A percentile compares a stretch with the other conserved stretches of the same genome.
Conservation (phyloP, 2,888 invertebrate genomes). For the Ramazzottius varieornatus region DNA sequence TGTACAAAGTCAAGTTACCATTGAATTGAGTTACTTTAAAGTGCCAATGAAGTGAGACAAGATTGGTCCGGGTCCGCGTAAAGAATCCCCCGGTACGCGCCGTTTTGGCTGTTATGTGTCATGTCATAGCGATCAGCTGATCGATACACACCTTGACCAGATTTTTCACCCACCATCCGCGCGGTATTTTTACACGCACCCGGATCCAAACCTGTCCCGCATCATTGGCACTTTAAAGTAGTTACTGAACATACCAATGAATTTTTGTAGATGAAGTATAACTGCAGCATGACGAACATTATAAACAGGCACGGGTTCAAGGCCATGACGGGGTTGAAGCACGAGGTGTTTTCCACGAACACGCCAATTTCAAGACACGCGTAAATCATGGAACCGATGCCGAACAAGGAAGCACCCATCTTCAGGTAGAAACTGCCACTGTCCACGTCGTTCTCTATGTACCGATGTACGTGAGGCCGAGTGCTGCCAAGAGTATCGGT, state of each 20-base stretch:
- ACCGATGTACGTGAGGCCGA: neutral
- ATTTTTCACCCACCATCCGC: too few species aligned
- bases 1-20: too few species aligned
- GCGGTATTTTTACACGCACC: too few species aligned
- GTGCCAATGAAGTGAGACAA: too few species aligned
- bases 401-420: neutral
- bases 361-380: neutral
- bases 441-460: neutral
- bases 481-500: neutral
- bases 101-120: too few species aligned
- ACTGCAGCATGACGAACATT: neutral
- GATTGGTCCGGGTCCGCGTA: too few species aligned
- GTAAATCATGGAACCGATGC: neutral
- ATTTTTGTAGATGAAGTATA: conserved; percentile 1
- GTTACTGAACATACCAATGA: neutral
- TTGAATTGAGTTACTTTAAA: too few species aligned
- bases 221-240: neutral
- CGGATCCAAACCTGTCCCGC: too few species aligned
- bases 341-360: neutral
- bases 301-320: neutral
- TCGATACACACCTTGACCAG: too few species aligned
- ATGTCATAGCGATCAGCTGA: too few species aligned
- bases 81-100: too few species aligned
- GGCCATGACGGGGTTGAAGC: neutral
- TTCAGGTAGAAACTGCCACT: conserved; percentile 4